These are phyloP conservation scores for Lacerta agilis DNA, from an alignment of 2,797 vertebrate genomes.

Conservation along the genomic window DNA sequence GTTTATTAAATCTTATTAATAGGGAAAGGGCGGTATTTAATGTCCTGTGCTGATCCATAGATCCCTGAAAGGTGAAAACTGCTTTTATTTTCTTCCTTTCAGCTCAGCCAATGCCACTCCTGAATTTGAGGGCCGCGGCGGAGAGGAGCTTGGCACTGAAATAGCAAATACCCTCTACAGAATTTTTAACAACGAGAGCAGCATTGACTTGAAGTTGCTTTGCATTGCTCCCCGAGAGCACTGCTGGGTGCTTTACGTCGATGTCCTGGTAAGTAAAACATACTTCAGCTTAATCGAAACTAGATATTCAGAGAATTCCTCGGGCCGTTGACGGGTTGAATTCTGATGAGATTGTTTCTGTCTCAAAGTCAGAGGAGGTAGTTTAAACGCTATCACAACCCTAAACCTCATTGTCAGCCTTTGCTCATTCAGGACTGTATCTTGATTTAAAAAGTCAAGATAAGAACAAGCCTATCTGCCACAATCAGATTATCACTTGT, in stretches of 20 bases:
- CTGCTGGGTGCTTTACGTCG: slow-evolving; percentile 96
- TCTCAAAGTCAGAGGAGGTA: not conserved
- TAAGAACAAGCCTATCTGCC: too few species aligned
- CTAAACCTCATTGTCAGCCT: not conserved
- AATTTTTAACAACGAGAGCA: slow-evolving; percentile 90
- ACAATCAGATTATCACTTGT: not conserved
- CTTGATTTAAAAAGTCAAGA: too few species aligned
- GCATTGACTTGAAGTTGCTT: slow-evolving; percentile 85
- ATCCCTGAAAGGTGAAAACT: slow-evolving; percentile 32
- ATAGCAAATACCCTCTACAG: slow-evolving; percentile 91
- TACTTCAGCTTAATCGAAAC: not conserved
- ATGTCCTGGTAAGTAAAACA: slow-evolving; percentile 88
- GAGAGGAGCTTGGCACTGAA: slow-evolving; percentile 92
- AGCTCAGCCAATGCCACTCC: slow-evolving; percentile 96
- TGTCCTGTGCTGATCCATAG: slow-evolving; percentile 21
- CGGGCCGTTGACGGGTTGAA: not conserved
- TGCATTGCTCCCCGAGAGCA: slow-evolving; percentile 90
- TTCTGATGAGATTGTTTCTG: not conserved
- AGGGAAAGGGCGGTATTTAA: not conserved
- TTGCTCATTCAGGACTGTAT: too few species aligned
- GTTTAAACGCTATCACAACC: not conserved
- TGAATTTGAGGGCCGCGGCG: slow-evolving; percentile 96
- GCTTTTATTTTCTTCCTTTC: slow-evolving; percentile 27
- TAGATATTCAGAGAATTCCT: not conserved
- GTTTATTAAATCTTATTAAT: slow-evolving; percentile 6